Conservation (phyloP, 2,113 vertebrate genomes). For the Excalfactoria chinensis region DNA sequence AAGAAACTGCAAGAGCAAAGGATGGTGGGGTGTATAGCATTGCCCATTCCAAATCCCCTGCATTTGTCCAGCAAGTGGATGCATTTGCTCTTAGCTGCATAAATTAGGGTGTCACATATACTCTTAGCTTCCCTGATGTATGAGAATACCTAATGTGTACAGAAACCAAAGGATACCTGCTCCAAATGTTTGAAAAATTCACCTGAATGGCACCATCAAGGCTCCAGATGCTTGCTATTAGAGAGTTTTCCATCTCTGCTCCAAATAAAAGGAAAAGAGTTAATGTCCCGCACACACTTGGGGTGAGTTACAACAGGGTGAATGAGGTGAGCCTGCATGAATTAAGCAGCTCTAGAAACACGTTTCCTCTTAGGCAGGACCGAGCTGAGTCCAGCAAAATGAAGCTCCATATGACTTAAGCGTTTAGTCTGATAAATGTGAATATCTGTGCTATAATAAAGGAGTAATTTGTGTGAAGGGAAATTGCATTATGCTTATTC, state of each 20-base stretch:
- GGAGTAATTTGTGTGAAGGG: slow-evolving; percentile 38
- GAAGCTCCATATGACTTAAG: background rate
- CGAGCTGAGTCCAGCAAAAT: slow-evolving; percentile 16
- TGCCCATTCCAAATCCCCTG: background rate
- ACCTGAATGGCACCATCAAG: background rate
- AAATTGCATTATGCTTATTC: slow-evolving; percentile 64
- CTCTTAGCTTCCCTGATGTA: background rate
- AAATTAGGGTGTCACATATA: background rate
- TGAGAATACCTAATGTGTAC: background rate
- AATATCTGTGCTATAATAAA: slow-evolving; percentile 39
- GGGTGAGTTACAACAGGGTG: accelerated
- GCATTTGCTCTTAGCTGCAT: background rate
- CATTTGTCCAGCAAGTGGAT: background rate
- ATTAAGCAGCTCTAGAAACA: background rate
- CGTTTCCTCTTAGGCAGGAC: background rate
- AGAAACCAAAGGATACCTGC: background rate
- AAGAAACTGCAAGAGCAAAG: background rate
- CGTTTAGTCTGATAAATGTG: slow-evolving; percentile 23
- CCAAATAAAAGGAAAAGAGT: background rate
- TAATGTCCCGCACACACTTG: accelerated
- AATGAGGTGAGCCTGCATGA: background rate
- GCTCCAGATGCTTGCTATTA: background rate
- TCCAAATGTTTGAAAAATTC: background rate
- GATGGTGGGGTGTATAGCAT: background rate
- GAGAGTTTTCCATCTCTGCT: background rate